Evolutionary conservation across 2,888 invertebrate genomes (phyloP).

Genomic region (Asteroscopus sphinx): DNA sequence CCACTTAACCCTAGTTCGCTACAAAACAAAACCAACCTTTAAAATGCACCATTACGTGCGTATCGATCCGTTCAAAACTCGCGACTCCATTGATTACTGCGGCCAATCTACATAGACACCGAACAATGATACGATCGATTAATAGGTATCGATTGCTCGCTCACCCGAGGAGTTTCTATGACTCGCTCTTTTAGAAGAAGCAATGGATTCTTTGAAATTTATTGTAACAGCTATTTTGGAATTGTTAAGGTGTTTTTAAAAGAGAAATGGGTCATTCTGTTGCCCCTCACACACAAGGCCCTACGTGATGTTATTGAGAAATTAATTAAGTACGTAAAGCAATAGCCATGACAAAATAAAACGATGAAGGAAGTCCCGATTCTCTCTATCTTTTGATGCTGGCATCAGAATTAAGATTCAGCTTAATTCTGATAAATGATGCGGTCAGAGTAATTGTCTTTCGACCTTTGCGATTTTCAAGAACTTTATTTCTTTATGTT

Average conservation of each 20-base stretch:
- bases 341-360: conserved; percentile 62
- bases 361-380: conserved; percentile 61
- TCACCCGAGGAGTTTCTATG: conserved; percentile 23
- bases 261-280: conserved; percentile 62
- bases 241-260: conserved; percentile 20
- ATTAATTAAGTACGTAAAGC: conserved; percentile 74
- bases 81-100: conserved; percentile 59
- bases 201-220: conserved; percentile 24
- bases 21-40: conserved; percentile 56
- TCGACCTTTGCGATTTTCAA: conserved; percentile 53
- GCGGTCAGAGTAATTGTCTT: conserved; percentile 44
- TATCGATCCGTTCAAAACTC: conserved; percentile 63
- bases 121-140: conserved; percentile 52
- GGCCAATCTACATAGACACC: conserved; percentile 62
- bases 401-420: conserved; percentile 44
- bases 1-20: conserved; percentile 45
- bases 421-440: conserved; percentile 61
- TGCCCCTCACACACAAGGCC: conserved; percentile 67
- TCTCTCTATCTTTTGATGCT: conserved; percentile 53
- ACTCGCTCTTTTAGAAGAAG: conserved; percentile 11
- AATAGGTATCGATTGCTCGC: conserved; percentile 32
- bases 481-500: conserved; percentile 30
- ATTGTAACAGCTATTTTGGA: conserved; percentile 20
- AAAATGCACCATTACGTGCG: conserved; percentile 66
- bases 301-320: conserved; percentile 80